Percentiles rank a stretch among this genome's conserved stretches.
Evolutionary conservation across 1,140 invertebrate species (phyloP).

Genomic region (Leptestheria dahalacensis): DNA sequence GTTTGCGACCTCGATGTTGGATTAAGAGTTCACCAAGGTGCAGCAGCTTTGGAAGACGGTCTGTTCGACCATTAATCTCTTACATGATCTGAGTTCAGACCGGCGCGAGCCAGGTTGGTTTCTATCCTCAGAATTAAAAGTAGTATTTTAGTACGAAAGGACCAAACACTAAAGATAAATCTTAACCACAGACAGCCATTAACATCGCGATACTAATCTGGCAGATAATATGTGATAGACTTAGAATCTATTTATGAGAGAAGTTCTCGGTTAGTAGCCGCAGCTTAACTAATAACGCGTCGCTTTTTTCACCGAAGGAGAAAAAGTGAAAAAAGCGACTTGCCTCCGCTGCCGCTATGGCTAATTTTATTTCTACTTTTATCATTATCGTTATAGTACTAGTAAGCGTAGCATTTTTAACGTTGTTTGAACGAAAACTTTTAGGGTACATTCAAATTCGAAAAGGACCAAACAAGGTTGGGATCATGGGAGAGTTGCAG

Average conservation of each 20-base stretch:
- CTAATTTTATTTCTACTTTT: conserved; percentile 31
- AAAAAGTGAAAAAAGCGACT: too few relatives aligned
- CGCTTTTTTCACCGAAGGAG: too few relatives aligned
- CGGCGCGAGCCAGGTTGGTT: conserved; percentile 57
- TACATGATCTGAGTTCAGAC: conserved; percentile 65
- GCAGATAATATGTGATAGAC: conserved; percentile 43
- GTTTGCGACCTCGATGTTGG: conserved; percentile 65
- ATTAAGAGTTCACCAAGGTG: conserved; percentile 47
- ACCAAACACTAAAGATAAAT: conserved; percentile 31
- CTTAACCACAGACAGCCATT: conserved; percentile 29
- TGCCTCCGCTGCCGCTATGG: conserved; percentile 28
- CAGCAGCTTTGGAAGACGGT: conserved; percentile 42
- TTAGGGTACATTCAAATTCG: conserved; percentile 50
- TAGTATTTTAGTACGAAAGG: conserved; percentile 50
- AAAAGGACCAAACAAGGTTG: conserved; percentile 49
- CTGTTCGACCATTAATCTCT: conserved; percentile 60
- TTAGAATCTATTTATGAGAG: conserved; percentile 42
- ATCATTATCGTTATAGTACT: conserved; percentile 36
- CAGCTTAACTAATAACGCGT: too few relatives aligned
- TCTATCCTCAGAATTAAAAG: conserved; percentile 41
- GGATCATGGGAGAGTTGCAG: conserved; percentile 41
- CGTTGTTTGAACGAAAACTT: conserved; percentile 47
- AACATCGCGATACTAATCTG: conserved; percentile 36
- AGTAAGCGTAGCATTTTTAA: conserved; percentile 45
- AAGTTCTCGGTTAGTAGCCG: conserved; percentile 22